These are phyloP conservation scores for Gisinianus flammeolus DNA, from an alignment of 2,888 invertebrate species.

Conservation along the genomic window DNA sequence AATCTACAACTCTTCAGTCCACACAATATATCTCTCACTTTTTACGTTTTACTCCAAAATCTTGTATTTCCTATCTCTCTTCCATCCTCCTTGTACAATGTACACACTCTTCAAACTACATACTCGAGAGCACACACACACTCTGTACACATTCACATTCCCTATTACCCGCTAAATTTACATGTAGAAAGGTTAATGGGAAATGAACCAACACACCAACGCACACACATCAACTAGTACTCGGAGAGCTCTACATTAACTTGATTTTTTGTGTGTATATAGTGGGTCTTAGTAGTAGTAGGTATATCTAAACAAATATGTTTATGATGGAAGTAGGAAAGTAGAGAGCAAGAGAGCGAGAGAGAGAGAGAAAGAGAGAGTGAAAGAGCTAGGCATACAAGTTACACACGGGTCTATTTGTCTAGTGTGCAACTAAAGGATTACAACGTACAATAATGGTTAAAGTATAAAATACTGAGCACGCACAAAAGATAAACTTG, in stretches of 20 bases:
- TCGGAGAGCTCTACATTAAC: no score
- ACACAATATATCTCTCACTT: background rate
- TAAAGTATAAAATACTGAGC: background rate
- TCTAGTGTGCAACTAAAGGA: no score
- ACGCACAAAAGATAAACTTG: background rate
- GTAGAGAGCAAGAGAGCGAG: background rate
- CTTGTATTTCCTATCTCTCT: background rate
- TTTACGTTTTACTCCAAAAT: background rate
- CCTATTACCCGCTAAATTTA: constrained; percentile 13
- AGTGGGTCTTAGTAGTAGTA: no score
- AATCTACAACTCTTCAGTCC: background rate
- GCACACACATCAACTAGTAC: background rate
- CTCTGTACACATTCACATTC: background rate
- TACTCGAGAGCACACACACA: background rate
- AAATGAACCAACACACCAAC: background rate
- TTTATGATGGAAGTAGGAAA: background rate
- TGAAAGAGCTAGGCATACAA: no score
- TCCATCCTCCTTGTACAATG: background rate
- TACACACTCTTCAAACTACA: no score
- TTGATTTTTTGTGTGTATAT: no score
- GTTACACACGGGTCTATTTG: no score
- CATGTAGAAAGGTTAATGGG: constrained; percentile 11
- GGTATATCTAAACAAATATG: no score
- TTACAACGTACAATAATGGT: background rate
- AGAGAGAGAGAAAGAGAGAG: background rate